phyloP scores from a whole-genome alignment of 2,888 invertebrate species.

The Steinernema carpocapsae region DNA sequence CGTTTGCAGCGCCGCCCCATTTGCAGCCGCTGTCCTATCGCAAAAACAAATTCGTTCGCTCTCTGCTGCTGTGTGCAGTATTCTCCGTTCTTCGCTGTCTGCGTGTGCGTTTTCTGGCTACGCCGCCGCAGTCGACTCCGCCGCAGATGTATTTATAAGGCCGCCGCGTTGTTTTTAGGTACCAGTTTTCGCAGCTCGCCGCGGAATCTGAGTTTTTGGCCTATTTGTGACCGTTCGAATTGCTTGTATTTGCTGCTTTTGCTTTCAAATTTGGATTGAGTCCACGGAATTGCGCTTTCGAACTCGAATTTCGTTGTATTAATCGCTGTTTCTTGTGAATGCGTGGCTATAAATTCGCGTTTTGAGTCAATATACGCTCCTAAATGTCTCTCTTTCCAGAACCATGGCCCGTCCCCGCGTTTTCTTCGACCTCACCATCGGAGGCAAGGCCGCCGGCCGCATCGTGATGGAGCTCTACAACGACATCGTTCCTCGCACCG shows the following conservation, averaged over 20 bases:
- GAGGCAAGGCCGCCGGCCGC: conserved; percentile 51
- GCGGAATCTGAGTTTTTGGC: too few relatives aligned
- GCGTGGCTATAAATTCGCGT: background rate
- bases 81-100: conserved; percentile 15
- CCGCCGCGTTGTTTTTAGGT: conserved; percentile 15
- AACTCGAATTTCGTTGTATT: background rate
- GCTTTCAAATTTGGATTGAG: background rate
- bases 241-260: background rate
- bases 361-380: too few relatives aligned
- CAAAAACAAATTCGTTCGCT: background rate
- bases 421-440: conserved; percentile 60
- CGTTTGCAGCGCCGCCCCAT: too few relatives aligned
- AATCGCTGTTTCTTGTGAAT: background rate
- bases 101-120: background rate
- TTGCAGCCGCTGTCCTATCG: too few relatives aligned
- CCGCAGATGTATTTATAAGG: conserved; percentile 4
- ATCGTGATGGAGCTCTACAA: conserved; percentile 77
- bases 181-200: background rate
- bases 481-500: conserved; percentile 83
- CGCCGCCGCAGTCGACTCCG: too few relatives aligned
- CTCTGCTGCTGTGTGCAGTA: background rate
- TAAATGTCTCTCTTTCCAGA: background rate
- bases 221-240: too few relatives aligned
- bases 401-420: conserved; percentile 55
- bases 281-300: too few relatives aligned